phyloP scores from a whole-genome alignment of 2,113 vertebrate genomes.

The Peucedramus taeniatus region DNA sequence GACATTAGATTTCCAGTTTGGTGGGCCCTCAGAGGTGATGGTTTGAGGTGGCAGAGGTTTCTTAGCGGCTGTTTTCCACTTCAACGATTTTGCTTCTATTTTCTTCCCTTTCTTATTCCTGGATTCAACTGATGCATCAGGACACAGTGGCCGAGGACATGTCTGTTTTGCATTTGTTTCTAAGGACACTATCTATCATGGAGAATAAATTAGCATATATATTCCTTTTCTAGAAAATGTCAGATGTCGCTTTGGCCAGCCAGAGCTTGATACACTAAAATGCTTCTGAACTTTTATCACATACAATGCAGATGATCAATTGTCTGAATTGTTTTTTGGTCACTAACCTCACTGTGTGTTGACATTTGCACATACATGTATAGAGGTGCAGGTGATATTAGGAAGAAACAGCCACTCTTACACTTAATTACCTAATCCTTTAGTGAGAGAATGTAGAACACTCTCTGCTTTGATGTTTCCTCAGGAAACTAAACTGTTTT shows the following conservation, averaged over 20 bases:
- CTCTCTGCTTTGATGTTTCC: not conserved
- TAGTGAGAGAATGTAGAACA: not conserved
- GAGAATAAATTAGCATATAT: conserved; percentile 30
- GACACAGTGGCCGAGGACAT: not conserved
- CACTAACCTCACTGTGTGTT: not conserved
- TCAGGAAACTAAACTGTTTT: not conserved
- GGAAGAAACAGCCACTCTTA: not conserved
- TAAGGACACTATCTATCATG: not conserved
- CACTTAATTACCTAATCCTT: not conserved
- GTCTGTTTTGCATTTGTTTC: conserved; percentile 17
- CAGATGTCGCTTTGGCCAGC: not conserved
- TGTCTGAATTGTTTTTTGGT: not conserved
- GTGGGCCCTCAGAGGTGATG: not conserved
- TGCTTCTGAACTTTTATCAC: not conserved
- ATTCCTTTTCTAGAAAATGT: conserved; percentile 17
- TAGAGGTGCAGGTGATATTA: not conserved
- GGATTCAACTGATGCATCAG: not conserved
- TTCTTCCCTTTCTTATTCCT: not conserved
- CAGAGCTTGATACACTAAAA: not conserved
- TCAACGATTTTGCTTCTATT: not conserved
- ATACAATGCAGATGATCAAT: not conserved
- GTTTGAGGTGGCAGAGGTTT: not conserved
- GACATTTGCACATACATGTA: not conserved
- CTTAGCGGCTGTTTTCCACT: not conserved
- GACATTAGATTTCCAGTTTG: not conserved